phyloP scores from a whole-genome alignment of 2,113 vertebrate genomes.

The Litocranius walleri region DNA sequence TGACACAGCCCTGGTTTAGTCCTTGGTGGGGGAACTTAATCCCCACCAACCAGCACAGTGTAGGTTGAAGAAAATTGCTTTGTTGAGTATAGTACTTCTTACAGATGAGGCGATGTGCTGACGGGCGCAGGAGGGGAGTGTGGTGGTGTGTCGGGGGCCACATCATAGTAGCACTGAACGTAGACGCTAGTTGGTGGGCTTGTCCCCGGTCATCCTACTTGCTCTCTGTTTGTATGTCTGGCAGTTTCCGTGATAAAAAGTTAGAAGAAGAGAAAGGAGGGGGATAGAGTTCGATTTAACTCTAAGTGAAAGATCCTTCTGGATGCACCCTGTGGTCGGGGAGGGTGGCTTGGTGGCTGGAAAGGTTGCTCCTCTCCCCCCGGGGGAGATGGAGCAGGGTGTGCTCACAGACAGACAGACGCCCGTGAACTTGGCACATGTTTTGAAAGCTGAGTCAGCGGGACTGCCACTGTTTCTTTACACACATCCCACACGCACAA shows the following conservation, averaged over 20 bases:
- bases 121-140: neutral
- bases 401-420: neutral
- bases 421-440: accelerated
- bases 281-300: neutral
- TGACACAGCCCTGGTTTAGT: neutral
- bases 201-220: accelerated
- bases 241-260: neutral
- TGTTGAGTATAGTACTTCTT: neutral
- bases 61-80: neutral
- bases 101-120: too few species aligned
- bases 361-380: neutral
- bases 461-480: neutral
- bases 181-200: accelerated
- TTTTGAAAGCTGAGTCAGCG: neutral
- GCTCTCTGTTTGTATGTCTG: neutral
- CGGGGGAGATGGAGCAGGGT: neutral
- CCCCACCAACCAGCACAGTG: neutral
- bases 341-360: neutral
- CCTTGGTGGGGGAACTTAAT: neutral
- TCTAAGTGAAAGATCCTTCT: neutral
- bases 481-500: accelerated
- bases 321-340: neutral
- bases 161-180: accelerated
- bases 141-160: accelerated
- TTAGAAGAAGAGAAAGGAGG: neutral